Conservation (phyloP, 2,888 invertebrate genomes). For the Busseola fusca region DNA sequence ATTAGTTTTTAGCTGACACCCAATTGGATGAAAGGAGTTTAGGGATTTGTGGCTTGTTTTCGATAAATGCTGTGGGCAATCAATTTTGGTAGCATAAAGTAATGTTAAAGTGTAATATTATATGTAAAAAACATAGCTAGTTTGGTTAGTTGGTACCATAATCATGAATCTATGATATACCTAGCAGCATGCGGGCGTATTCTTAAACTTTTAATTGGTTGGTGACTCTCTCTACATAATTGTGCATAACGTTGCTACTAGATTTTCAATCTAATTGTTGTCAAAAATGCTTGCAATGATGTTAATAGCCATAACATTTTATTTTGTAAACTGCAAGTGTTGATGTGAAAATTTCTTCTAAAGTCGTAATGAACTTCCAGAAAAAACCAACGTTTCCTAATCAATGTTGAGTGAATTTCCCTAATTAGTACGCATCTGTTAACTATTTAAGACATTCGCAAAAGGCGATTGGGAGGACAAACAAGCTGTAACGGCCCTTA, state of each 20-base stretch:
- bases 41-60: slow-evolving; percentile 6
- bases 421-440: background rate
- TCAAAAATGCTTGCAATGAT: slow-evolving; percentile 21
- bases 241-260: slow-evolving; percentile 24
- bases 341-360: background rate
- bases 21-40: slow-evolving; percentile 15
- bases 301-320: slow-evolving; percentile 20
- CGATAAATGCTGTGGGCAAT: background rate
- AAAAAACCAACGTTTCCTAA: no score
- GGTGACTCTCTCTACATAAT: slow-evolving; percentile 14
- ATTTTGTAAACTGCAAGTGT: slow-evolving; percentile 27
- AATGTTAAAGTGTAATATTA: background rate
- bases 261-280: slow-evolving; percentile 11
- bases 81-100: background rate
- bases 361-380: background rate
- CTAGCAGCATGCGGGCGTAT: background rate
- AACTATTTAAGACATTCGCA: no score
- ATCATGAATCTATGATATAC: background rate
- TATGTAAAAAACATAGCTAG: background rate
- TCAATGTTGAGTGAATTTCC: no score
- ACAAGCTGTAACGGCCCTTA: no score
- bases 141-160: background rate
- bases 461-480: no score
- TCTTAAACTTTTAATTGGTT: slow-evolving; percentile 30
- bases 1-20: slow-evolving; percentile 44